phyloP scores from a whole-genome alignment of 2,113 vertebrate species.

The Puntigrus tetrazona region DNA sequence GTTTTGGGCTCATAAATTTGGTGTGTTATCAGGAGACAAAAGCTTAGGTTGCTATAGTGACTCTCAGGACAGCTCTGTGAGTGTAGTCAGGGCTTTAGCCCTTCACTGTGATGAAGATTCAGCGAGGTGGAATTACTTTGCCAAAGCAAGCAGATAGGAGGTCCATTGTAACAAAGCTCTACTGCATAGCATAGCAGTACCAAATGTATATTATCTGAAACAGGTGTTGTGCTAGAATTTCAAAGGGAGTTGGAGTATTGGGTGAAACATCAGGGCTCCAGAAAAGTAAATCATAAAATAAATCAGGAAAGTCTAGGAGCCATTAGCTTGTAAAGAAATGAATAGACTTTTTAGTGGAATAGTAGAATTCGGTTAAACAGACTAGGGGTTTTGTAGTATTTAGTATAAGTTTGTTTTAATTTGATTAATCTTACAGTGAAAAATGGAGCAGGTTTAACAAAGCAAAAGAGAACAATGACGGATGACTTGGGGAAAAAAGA shows the following conservation, averaged over 20 bases:
- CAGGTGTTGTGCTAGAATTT: not conserved
- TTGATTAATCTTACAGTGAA: not conserved
- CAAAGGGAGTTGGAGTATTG: not conserved
- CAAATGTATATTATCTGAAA: not conserved
- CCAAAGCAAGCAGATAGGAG: not conserved
- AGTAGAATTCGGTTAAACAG: not conserved
- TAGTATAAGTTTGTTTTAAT: not conserved
- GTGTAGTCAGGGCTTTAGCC: not conserved
- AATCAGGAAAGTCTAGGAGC: not conserved
- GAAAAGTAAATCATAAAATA: not conserved
- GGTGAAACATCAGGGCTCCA: not conserved
- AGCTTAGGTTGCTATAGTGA: conserved; percentile 3
- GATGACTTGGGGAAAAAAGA: too few species aligned
- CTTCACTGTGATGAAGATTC: not conserved
- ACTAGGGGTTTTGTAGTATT: not conserved
- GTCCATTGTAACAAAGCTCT: not conserved
- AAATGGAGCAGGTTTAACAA: too few species aligned
- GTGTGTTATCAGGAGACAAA: not conserved
- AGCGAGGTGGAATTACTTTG: not conserved
- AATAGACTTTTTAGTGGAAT: not conserved
- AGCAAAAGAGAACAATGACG: too few species aligned
- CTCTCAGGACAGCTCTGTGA: not conserved
- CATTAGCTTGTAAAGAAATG: not conserved
- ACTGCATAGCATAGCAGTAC: not conserved
- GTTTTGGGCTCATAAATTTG: not conserved